Conservation (phyloP, 2,113 vertebrate genomes). For the Oostethus manadensis region DNA sequence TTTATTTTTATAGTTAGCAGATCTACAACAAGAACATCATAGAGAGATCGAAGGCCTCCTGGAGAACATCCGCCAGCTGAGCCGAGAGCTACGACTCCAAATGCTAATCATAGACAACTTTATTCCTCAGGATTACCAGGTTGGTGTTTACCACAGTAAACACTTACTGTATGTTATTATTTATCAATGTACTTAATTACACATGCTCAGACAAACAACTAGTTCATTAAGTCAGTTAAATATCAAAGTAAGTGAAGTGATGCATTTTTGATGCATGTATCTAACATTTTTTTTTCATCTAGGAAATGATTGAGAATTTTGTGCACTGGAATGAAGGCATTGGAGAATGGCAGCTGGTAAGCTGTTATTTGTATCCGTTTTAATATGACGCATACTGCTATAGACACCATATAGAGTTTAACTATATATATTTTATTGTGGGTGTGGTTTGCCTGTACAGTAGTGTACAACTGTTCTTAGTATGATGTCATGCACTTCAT, state of each 20-base stretch:
- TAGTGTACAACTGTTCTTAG: too few relatives aligned
- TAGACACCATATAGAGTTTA: too few relatives aligned
- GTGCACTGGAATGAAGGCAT: conserved; percentile 99
- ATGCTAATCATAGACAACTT: conserved; percentile 98
- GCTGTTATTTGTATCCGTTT: conserved; percentile 26
- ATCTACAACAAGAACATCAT: conserved; percentile 95
- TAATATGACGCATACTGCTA: neutral
- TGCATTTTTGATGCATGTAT: neutral
- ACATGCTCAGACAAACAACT: neutral
- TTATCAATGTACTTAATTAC: neutral
- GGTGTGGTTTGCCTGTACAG: too few relatives aligned
- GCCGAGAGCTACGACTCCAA: conserved; percentile 91
- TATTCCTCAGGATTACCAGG: conserved; percentile 97
- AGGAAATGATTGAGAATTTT: conserved; percentile 99
- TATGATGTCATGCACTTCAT: too few relatives aligned
- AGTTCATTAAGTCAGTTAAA: neutral
- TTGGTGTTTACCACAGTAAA: conserved; percentile 38
- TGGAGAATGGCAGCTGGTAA: conserved; percentile 97
- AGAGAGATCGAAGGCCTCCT: conserved; percentile 91
- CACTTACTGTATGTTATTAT: too few relatives aligned
- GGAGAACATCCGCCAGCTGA: conserved; percentile 95
- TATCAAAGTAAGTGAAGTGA: neutral
- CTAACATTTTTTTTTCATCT: conserved; percentile 18
- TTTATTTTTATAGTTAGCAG: conserved; percentile 81
- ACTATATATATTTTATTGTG: too few relatives aligned